Evolutionary conservation across 2,797 vertebrate species (phyloP), one percentile per base, ranked within the genome.

Genomic region (Coregonus suidteri): DNA sequence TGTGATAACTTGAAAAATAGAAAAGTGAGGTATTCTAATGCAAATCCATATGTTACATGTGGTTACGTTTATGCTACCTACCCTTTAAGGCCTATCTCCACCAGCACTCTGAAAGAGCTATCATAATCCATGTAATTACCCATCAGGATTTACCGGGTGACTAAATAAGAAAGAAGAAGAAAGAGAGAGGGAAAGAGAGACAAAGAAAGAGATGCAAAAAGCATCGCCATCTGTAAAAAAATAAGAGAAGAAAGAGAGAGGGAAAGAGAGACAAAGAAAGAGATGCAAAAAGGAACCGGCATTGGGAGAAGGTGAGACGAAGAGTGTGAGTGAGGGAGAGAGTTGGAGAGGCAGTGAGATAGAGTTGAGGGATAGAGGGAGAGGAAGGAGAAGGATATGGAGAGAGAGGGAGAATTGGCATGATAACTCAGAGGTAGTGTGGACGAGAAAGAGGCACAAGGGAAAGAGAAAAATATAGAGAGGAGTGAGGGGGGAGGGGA

Each of bases 121-220:
- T 78, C 41, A 71, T 76, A 52, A 65, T 74, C 75, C 75, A 53
- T 78, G 75, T 81, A 83, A 85, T 83, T 83, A 85, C 70, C 83
- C 75, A 69, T 34, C 69, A 79, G 74, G 73, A 78, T 56, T 71
- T 80, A 69, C 16, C 9, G 16, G 31, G 41, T 25, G 41, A 47
- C 41, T 47, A 47, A 47, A 47, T 7, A 9, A 2, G 6, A n/a
- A n/a, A n/a, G n/a, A n/a, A 2, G 75, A 69, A 6, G 15, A 79
- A 53, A 75, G 78, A 77, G 77, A 66, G 65, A 82, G 78, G 74
- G 71, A 76, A 52, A 56, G 56, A 47, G 16, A 66, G 6, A 66
- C 37, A 67, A n/a, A 53, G n/a, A 18, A 30, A 67, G 16, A 51
- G n/a, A 52, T 13, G 6, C 18, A 75, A 25, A 66, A 34, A 67